Base-by-base conservation (phyloP, 2,888 invertebrate species). In the Amiota mariae region DNA sequence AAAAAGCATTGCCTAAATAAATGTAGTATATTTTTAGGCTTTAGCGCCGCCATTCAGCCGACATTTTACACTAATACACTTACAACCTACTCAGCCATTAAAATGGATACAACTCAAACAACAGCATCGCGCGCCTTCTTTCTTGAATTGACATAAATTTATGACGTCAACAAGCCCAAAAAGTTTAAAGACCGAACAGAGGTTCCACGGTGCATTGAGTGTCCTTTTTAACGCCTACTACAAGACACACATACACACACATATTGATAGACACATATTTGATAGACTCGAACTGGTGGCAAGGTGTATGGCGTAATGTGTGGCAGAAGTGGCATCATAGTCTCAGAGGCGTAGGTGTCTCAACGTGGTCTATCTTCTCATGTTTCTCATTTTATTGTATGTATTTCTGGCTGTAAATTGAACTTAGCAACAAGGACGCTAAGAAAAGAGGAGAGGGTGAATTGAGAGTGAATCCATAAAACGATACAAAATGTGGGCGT, bases 1-100 rank as follows among this genome's bases (percentile, higher is more conserved):
- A 64, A 64, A 64, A 64, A 36, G 64, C n/a, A 47, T 46, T 46
- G 64, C n/a, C 47, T n/a, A 66, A 48, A 66, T 66, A 66, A 48
- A 68, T 68, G 54, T 68, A 54, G 54, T 54, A 54, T 51, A 68
- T 68, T 68, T 68, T 48, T 68, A 68, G 67, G 54, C 36, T 46
- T 36, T 20, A 18, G 61, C 66, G 49, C 66, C 24, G 47, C 48
- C 18, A 48, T n/a, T 54, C 51, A 13, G 67, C 66, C 66, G 48
- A 54, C 67, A 54, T 24, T 12, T 36, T 63, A 12, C 36, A 36
- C 36, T 36, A 36, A 36, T 36, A 36, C 36, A 36, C 36, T 6
- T 36, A 36, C 36, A 36, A 6, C 36, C 0, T 36, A 36, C 36
- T 36, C 36, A 36, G 36, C 36, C 36, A 36, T 36, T 6, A 36